Evolutionary conservation across 2,797 vertebrate species (phyloP).

Genomic region (Stomatorhinus walkeri): DNA sequence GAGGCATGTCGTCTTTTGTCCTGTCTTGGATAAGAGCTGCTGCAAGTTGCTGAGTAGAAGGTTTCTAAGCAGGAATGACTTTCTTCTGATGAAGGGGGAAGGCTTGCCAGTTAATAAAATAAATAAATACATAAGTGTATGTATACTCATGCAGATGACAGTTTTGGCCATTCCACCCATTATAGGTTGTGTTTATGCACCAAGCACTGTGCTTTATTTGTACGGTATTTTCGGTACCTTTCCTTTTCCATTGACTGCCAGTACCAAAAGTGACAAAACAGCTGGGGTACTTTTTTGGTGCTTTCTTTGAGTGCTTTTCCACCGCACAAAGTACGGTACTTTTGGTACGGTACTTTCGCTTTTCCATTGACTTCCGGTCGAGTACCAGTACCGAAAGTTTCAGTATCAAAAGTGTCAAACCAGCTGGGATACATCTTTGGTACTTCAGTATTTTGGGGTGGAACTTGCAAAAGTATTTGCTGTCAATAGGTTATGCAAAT

Average conservation of each 20-base stretch:
- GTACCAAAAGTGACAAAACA: not conserved
- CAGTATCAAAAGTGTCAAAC: no score
- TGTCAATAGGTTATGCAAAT: no score
- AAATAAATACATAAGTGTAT: not conserved
- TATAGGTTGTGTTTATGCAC: not conserved
- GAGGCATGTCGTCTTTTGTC: constrained; percentile 14
- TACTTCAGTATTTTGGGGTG: no score
- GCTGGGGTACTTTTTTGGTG: not conserved
- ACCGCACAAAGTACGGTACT: no score
- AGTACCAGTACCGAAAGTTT: no score
- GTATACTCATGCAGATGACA: not conserved
- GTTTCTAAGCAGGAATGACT: not conserved
- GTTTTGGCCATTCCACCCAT: not conserved
- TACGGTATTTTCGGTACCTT: not conserved
- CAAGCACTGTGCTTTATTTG: not conserved
- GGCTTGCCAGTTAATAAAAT: not conserved
- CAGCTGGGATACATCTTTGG: no score
- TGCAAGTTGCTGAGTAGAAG: constrained; percentile 17
- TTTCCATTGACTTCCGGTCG: no score
- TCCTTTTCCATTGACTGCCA: not conserved
- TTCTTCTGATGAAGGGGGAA: not conserved
- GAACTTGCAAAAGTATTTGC: no score
- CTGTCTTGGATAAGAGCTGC: not conserved
- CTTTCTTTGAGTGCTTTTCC: not conserved
- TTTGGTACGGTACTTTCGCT: no score